Percentiles rank a stretch among this genome's conserved stretches.
Conservation (phyloP, 92 coral and sea anemone genomes). For the Parazoanthus darwini region DNA sequence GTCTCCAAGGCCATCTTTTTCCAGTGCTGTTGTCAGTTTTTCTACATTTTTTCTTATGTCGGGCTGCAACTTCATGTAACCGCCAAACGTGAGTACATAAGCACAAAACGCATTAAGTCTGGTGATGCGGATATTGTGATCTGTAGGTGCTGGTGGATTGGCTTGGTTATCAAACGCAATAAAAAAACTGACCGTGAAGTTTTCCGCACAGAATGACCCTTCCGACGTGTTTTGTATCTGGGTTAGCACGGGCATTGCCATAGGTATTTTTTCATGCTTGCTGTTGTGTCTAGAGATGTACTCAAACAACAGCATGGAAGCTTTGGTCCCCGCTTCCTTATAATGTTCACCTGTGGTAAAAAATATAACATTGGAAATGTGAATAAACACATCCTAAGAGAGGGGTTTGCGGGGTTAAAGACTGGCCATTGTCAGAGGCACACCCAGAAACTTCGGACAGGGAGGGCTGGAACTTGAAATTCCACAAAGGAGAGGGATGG, state of each 20-base stretch:
- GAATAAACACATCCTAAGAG: no score
- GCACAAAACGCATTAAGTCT: constrained; percentile 59
- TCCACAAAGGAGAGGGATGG: no score
- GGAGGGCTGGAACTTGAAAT: no score
- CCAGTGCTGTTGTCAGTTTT: constrained; percentile 57
- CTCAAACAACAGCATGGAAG: constrained; percentile 69
- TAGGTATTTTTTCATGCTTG: constrained; percentile 57
- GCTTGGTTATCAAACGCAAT: constrained; percentile 71
- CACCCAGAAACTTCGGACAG: no score
- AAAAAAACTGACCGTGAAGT: constrained; percentile 82
- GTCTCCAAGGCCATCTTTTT: constrained; percentile 70
- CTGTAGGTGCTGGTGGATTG: constrained; percentile 64
- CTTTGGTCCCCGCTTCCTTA: constrained; percentile 63
- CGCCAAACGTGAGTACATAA: constrained; percentile 62
- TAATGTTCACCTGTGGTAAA: constrained; percentile 56
- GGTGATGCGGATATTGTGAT: constrained; percentile 56
- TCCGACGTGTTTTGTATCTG: constrained; percentile 65
- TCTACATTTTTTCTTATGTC: constrained; percentile 51
- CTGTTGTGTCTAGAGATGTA: constrained; percentile 73
- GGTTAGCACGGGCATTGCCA: constrained; percentile 84
- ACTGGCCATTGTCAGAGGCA: no score
- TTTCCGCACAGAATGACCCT: constrained; percentile 79
- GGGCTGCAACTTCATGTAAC: constrained; percentile 52
- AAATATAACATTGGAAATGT: not conserved
- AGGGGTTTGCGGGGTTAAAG: no score